These are phyloP conservation scores for Esperia sulphurella DNA, from an alignment of 2,888 invertebrate genomes.

Conservation along the genomic window DNA sequence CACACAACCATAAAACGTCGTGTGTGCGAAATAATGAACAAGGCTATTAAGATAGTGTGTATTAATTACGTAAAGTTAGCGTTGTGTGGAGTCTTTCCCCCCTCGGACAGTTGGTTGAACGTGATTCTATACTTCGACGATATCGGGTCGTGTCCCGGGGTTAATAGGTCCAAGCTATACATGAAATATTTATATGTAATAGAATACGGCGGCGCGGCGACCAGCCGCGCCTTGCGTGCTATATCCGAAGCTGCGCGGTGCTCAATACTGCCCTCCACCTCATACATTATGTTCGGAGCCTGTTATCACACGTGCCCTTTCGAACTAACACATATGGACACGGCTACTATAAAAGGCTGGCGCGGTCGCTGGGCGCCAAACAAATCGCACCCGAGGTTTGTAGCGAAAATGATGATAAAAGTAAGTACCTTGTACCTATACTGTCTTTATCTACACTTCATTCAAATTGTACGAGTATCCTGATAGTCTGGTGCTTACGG, in stretches of 20 bases:
- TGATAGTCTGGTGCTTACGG: too few species aligned
- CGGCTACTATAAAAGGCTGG: conserved; percentile 58
- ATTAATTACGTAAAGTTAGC: too few species aligned
- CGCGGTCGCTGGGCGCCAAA: conserved; percentile 36
- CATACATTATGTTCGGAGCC: conserved; percentile 25
- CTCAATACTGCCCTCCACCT: background rate
- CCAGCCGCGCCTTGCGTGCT: background rate
- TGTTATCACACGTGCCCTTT: conserved; percentile 40
- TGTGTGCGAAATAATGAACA: too few species aligned
- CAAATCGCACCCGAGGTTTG: conserved; percentile 49
- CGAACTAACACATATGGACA: conserved; percentile 33
- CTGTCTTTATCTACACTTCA: too few species aligned
- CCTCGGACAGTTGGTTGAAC: too few species aligned
- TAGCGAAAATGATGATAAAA: conserved; percentile 59
- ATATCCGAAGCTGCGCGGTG: background rate
- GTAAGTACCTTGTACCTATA: conserved; percentile 37
- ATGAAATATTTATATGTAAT: background rate
- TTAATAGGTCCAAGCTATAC: too few species aligned
- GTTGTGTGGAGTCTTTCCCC: too few species aligned
- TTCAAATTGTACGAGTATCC: too few species aligned
- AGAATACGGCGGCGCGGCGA: background rate
- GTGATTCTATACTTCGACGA: too few species aligned
- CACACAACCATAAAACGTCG: too few species aligned
- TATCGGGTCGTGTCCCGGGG: too few species aligned
- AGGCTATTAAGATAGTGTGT: too few species aligned